A percentile compares a stretch with the other conserved stretches of the same genome.
Conservation (phyloP, 2,888 invertebrate species). For the Sinopyrophorus schimmeli region DNA sequence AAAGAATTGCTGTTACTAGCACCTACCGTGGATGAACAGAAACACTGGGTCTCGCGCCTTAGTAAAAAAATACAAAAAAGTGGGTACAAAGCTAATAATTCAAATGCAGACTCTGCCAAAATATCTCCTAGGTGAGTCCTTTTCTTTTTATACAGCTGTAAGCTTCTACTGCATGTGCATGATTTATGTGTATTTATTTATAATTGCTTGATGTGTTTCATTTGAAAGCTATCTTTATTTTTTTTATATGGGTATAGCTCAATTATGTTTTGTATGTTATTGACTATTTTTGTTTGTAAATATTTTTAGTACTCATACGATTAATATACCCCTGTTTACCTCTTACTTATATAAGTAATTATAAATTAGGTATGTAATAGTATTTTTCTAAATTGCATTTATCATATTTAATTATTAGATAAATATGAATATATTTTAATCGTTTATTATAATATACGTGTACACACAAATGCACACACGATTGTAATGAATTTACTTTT, state of each 20-base stretch:
- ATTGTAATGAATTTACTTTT: too few species aligned
- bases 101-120: slow-evolving; percentile 67
- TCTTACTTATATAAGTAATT: too few species aligned
- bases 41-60: slow-evolving; percentile 89
- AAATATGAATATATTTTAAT: too few species aligned
- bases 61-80: slow-evolving; percentile 91
- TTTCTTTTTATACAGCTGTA: too few species aligned
- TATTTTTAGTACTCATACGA: too few species aligned
- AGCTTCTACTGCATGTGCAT: slow-evolving; percentile 22
- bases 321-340: too few species aligned
- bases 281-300: too few species aligned
- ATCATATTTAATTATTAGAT: too few species aligned
- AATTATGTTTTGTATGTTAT: slow-evolving; percentile 15
- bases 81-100: slow-evolving; percentile 85
- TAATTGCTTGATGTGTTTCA: slow-evolving; percentile 2
- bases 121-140: slow-evolving; percentile 76
- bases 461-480: too few species aligned
- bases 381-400: too few species aligned
- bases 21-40: slow-evolving; percentile 82
- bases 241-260: slow-evolving; percentile 7
- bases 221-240: slow-evolving; percentile 3
- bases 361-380: too few species aligned
- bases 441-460: too few species aligned
- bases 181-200: slow-evolving; percentile 15
- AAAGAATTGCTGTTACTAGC: slow-evolving; percentile 93